Evolutionary conservation across 2,113 vertebrate species (phyloP), one percentile per base, ranked within the genome.

Genomic region (Crotalus tigris): DNA sequence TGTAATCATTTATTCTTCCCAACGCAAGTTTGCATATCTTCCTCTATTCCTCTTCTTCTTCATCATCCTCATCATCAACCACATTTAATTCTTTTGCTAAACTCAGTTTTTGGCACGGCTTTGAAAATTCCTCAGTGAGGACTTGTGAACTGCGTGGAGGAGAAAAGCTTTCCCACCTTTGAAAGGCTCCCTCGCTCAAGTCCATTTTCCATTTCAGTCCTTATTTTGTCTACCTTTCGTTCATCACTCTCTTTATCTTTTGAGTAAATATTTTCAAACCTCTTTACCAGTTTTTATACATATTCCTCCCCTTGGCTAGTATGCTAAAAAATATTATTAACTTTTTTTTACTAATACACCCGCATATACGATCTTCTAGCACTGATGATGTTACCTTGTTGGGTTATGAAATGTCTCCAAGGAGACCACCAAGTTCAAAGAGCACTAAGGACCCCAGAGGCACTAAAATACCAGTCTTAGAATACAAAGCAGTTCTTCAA

Each of bases 51-150:
- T 81, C 85, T 88, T 53, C 24, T 11, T 61, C 23, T 1, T 64
- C 59, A 1, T 61, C 59, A 9, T 64, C 61, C 11, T n/a, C 61
- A 4, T 64, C 24, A 23, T 58, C 33, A 29, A 33, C 4, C 21
- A 33, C 4, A 53, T 12, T 59, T 9, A 44, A 89, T 58, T 85
- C 64, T 44, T 81, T 59, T 8, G 29, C 88, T 55, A 58, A 85
- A 89, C 69, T 91, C 95, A 54, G 11, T 90, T 94, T 94, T 93
- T 75, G 92, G 90, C 85, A 85, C 85, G 17, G 49, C 9, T 0
- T 92, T 53, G 75, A 33, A 93, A 95, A n/a, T 44, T 15, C 24
- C 10, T 89, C 3, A 39, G 46, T 11, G 24, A 88, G 53, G 64
- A 9, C 33, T 44, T 15, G 61, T 33, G 54, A 87, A 11, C 5